A percentile compares a stretch with the other conserved stretches of the same genome.
These are phyloP conservation scores for Setophaga coronata DNA, from an alignment of 2,113 vertebrate species.

Conservation along the genomic window DNA sequence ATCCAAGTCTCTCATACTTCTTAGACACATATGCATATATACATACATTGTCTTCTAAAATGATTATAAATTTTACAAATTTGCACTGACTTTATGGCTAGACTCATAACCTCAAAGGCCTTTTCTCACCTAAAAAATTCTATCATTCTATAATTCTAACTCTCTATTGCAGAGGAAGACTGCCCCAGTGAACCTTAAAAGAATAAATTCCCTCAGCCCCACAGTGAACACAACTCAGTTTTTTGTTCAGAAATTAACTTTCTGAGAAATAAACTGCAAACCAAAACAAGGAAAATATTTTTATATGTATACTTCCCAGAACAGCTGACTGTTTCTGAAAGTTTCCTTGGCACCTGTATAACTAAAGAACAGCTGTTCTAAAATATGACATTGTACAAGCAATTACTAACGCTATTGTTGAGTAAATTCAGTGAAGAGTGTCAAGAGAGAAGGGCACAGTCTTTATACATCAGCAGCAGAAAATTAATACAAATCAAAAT, in stretches of 20 bases:
- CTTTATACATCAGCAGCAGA: background rate
- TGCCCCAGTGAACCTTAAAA: background rate
- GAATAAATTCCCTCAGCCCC: background rate
- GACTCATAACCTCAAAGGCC: background rate
- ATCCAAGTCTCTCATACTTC: background rate
- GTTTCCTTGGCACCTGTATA: background rate
- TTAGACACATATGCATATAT: background rate
- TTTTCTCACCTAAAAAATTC: background rate
- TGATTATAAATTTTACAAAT: background rate
- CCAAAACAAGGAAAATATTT: background rate
- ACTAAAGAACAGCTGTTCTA: slow-evolving; percentile 44
- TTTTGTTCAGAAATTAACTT: background rate
- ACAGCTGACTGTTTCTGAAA: background rate
- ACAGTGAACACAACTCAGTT: background rate
- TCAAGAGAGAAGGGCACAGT: slow-evolving; percentile 9
- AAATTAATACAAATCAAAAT: slow-evolving; percentile 31
- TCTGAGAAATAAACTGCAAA: background rate
- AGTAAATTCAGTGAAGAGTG: slow-evolving; percentile 2
- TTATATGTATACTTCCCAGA: background rate
- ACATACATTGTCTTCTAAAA: background rate
- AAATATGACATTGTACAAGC: slow-evolving; percentile 8
- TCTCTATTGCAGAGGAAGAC: background rate
- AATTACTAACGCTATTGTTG: background rate
- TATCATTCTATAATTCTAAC: background rate
- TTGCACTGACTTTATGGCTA: background rate